A percentile compares a stretch with the other conserved stretches of the same genome.
Conservation (phyloP, 2,113 vertebrate genomes). For the Castor canadensis region DNA sequence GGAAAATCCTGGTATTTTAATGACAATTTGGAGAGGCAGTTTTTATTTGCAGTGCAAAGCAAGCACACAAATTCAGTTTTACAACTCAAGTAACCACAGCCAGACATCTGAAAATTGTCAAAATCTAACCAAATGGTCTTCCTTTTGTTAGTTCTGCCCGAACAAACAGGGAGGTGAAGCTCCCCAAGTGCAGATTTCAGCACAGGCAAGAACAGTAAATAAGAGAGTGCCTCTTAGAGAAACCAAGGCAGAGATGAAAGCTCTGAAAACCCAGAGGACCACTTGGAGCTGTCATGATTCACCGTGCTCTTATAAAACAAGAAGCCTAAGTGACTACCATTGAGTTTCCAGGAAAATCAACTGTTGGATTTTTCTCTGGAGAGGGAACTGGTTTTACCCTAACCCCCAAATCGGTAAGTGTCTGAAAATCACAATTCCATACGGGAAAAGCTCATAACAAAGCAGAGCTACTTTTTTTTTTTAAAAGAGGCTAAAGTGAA, state of each 20-base stretch:
- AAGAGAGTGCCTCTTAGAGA: constrained; percentile 47
- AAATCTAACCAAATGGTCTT: constrained; percentile 54
- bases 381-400: not conserved
- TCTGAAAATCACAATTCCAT: not conserved
- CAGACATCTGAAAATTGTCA: constrained; percentile 57
- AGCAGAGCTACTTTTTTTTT: constrained; percentile 9
- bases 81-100: constrained; percentile 31
- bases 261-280: not conserved
- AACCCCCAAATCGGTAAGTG: not conserved
- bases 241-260: constrained; percentile 54
- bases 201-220: not conserved
- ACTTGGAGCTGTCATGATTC: not conserved
- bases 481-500: not conserved
- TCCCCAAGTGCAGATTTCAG: constrained; percentile 31
- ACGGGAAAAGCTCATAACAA: not conserved
- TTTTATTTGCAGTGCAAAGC: constrained; percentile 41
- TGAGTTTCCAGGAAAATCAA: constrained; percentile 28
- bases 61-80: constrained; percentile 41
- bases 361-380: not conserved
- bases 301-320: constrained; percentile 5
- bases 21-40: constrained; percentile 14
- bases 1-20: constrained; percentile 50
- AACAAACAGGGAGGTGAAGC: constrained; percentile 40
- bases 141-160: constrained; percentile 58
- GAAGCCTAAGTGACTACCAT: not conserved